These are phyloP conservation scores for Drosophila paracracens DNA, from an alignment of 2,888 invertebrate genomes.

Conservation along the genomic window DNA sequence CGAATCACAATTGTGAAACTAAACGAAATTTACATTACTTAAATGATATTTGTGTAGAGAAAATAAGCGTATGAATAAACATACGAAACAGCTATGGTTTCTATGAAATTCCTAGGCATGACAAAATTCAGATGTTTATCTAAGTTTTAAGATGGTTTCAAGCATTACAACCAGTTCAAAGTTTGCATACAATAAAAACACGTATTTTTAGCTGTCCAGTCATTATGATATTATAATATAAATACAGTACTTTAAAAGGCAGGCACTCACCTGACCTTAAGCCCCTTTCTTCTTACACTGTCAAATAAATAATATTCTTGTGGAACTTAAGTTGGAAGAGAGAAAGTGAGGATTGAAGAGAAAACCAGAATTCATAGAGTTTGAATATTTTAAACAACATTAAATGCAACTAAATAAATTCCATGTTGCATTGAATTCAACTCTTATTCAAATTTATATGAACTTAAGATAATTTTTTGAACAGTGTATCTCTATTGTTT, in stretches of 20 bases:
- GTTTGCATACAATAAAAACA: constrained; percentile 7
- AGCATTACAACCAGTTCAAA: constrained; percentile 14
- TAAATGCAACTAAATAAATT: background rate
- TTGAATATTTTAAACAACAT: background rate
- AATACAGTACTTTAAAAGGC: constrained; percentile 11
- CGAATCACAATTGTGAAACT: constrained; percentile 7
- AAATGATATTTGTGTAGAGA: constrained; percentile 26
- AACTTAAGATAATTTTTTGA: background rate
- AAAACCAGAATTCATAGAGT: background rate
- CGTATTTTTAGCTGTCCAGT: background rate
- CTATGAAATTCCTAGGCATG: constrained; percentile 14
- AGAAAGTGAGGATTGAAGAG: background rate
- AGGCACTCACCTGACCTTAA: constrained; percentile 22
- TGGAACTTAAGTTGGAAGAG: background rate
- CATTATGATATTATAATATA: constrained; percentile 22
- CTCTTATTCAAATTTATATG: background rate
- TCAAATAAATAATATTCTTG: background rate
- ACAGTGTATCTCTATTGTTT: constrained; percentile 4
- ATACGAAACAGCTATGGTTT: constrained; percentile 31
- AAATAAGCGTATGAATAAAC: constrained; percentile 24
- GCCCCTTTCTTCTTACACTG: background rate
- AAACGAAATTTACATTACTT: constrained; percentile 22
- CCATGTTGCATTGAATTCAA: background rate
- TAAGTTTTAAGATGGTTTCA: constrained; percentile 1
- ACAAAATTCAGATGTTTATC: constrained; percentile 40